Percentiles rank a stretch among this genome's conserved stretches.
These are phyloP conservation scores for Spea hammondii DNA, from an alignment of 2,797 vertebrate species.

Conservation along the genomic window DNA sequence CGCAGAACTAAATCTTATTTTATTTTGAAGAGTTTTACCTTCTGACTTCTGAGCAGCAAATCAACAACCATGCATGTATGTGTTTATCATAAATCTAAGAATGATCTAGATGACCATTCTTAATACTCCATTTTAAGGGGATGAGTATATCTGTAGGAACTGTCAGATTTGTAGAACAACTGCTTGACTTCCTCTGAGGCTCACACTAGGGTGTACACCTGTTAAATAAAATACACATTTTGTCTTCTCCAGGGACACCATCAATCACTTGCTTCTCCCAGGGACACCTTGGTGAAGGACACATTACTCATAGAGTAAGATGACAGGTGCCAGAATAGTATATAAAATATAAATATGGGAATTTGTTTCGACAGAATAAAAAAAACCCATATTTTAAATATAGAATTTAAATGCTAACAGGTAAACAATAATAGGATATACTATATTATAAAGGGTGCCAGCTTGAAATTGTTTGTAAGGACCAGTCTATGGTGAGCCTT, in stretches of 20 bases:
- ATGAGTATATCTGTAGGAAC: neutral
- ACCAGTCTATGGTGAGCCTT: no score
- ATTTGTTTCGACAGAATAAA: neutral
- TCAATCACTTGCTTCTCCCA: neutral
- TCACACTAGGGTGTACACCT: neutral
- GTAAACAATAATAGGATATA: no score
- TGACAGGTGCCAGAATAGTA: neutral
- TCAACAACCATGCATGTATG: constrained; percentile 7
- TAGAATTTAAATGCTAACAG: no score
- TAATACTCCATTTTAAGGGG: neutral
- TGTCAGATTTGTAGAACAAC: neutral
- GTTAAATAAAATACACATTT: neutral
- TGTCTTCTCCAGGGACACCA: constrained; percentile 1
- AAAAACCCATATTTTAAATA: no score
- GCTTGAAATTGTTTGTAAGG: no score
- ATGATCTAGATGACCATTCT: neutral
- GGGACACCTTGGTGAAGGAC: neutral
- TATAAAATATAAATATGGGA: neutral
- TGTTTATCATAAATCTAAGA: neutral
- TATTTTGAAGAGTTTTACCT: constrained; percentile 11
- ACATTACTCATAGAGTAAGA: neutral
- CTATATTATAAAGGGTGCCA: no score
- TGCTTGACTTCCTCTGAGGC: neutral
- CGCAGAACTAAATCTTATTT: constrained; percentile 29
- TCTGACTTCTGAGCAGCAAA: constrained; percentile 4